Evolutionary conservation across 2,888 invertebrate genomes (phyloP).

Genomic region (Hemicrepidius hirtus): DNA sequence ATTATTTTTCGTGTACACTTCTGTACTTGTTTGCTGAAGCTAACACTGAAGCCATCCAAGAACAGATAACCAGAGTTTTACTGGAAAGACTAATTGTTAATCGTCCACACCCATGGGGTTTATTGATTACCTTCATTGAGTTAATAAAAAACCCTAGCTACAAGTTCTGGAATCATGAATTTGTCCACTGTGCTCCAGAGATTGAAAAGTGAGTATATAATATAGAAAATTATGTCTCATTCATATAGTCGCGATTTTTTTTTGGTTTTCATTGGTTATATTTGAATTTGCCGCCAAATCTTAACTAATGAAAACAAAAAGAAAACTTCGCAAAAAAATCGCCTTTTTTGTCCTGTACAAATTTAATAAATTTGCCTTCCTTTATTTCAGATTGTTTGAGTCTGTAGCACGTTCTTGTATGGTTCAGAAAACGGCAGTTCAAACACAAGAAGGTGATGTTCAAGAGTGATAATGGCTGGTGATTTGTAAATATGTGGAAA

Average conservation of each 20-base stretch:
- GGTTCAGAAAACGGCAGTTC: constrained; percentile 85
- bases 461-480: constrained; percentile 75
- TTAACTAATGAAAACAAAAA: too few species aligned
- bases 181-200: constrained; percentile 99
- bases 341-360: too few species aligned
- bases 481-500: constrained; percentile 45
- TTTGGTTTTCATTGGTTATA: too few species aligned
- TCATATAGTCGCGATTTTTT: too few species aligned
- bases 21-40: constrained; percentile 98
- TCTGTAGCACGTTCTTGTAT: constrained; percentile 97
- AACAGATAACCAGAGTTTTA: constrained; percentile 97
- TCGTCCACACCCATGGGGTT: constrained; percentile 99
- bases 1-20: constrained; percentile 99
- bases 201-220: constrained; percentile 96
- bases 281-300: too few species aligned
- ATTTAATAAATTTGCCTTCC: constrained; percentile 24
- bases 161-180: constrained; percentile 99
- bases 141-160: constrained; percentile 98
- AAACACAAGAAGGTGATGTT: constrained; percentile 79
- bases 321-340: too few species aligned
- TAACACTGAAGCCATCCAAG: constrained; percentile 97
- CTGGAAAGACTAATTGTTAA: constrained; percentile 98
- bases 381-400: constrained; percentile 87
- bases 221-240: too few species aligned
- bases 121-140: constrained; percentile 98